Evolutionary conservation across 2,113 vertebrate species (phyloP).

Genomic region (Aegotheles bennettii): DNA sequence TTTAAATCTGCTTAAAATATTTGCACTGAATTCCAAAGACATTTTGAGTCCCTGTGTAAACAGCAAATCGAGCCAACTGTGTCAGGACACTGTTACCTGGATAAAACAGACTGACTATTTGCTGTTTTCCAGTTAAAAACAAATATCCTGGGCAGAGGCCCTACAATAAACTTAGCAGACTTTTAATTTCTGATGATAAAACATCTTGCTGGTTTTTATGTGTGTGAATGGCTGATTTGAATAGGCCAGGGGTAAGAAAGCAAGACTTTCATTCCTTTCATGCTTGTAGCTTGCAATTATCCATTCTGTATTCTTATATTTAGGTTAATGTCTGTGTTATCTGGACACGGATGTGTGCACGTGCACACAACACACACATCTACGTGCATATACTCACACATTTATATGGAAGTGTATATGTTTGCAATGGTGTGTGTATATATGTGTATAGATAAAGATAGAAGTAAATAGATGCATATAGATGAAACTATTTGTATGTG

Average conservation of each 20-base stretch:
- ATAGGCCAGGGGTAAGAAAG: not conserved
- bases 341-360: fast-evolving
- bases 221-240: not conserved
- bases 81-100: not conserved
- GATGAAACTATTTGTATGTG: not conserved
- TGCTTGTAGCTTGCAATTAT: not conserved
- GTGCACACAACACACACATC: fast-evolving
- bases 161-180: not conserved
- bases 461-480: fast-evolving
- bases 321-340: fast-evolving
- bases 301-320: fast-evolving
- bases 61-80: not conserved
- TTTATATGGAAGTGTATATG: fast-evolving
- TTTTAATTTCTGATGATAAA: not conserved
- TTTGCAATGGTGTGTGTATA: fast-evolving
- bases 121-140: not conserved
- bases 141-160: not conserved
- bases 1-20: not conserved
- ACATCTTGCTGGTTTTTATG: not conserved
- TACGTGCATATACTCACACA: fast-evolving
- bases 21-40: not conserved
- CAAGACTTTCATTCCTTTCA: fast-evolving
- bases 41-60: not conserved
- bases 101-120: not conserved
- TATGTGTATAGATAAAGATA: fast-evolving